A percentile compares a stretch with the other conserved stretches of the same genome.
These are phyloP conservation scores for Sebastes variabilis DNA, from an alignment of 2,797 vertebrate species.

Conservation along the genomic window DNA sequence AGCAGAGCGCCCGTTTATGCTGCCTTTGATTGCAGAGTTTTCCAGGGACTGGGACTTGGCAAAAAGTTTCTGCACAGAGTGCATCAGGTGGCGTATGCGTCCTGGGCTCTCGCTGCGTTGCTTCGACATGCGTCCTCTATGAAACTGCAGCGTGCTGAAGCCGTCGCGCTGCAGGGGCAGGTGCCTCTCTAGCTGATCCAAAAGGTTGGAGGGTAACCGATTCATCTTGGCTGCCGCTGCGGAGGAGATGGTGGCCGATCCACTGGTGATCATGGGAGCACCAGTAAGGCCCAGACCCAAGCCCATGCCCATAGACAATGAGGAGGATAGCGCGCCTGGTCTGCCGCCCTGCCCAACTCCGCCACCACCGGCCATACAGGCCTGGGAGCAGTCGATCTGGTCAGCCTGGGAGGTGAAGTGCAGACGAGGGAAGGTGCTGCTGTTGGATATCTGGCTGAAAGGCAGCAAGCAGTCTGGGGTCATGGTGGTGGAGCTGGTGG, in stretches of 20 bases:
- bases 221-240: slow-evolving; percentile 95
- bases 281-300: slow-evolving; percentile 80
- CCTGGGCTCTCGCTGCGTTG: slow-evolving; percentile 97
- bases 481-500: slow-evolving; percentile 82
- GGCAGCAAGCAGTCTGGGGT: slow-evolving; percentile 92
- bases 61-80: slow-evolving; percentile 97
- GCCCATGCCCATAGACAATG: slow-evolving; percentile 84
- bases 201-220: slow-evolving; percentile 92
- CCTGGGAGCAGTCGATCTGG: slow-evolving; percentile 73
- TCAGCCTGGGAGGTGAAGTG: slow-evolving; percentile 93
- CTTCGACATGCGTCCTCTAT: slow-evolving; percentile 85
- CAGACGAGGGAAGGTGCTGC: slow-evolving; percentile 96
- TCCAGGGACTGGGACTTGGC: slow-evolving; percentile 97
- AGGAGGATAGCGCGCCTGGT: slow-evolving; percentile 70
- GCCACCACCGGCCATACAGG: slow-evolving; percentile 70
- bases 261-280: slow-evolving; percentile 85
- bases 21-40: slow-evolving; percentile 86
- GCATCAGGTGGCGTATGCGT: slow-evolving; percentile 96
- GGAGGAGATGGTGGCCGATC: slow-evolving; percentile 84
- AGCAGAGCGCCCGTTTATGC: slow-evolving; percentile 80
- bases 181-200: slow-evolving; percentile 98
- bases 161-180: slow-evolving; percentile 95
- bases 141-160: slow-evolving; percentile 98
- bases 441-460: slow-evolving; percentile 93
- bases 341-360: slow-evolving; percentile 86